Evolutionary conservation across 2,113 vertebrate genomes (phyloP), one percentile per base, ranked within the genome.

Genomic region (Oreocharis arfaki): DNA sequence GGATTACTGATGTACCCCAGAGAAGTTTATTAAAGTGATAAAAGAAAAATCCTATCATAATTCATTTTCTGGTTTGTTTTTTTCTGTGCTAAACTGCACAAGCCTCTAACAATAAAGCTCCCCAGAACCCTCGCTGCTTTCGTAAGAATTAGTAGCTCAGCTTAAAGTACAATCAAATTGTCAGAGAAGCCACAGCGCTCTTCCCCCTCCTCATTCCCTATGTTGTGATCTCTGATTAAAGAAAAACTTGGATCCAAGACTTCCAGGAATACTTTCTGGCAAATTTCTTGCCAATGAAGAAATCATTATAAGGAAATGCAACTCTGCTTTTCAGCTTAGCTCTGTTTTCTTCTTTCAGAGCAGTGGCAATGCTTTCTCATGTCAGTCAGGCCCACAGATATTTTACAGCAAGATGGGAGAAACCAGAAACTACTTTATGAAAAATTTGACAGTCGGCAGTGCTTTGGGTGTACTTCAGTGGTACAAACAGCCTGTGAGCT

Each of bases 21-120:
- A 96, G 93, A 95, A 96, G 81, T 89, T 95, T 92, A 79, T 79
- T 88, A 53, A 81, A 93, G 76, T 68, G 86, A 93, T 95, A 95
- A 96, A 97, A 95, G 83, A 90, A 94, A 86, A 96, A 84, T 52
- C 78, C 65, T 56, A 77, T 76, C 76, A 88, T 67, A 85, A 96
- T 92, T 96, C 7, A 71, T 92, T 94, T 93, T 83, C n/a, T 87
- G 7, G 7, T 61, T 75, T 86, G 47, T 39, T 75, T 79, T 73
- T 81, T 74, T 20, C n/a, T 46, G 35, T 86, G 71, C 46, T 82
- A 60, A 80, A 47, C 56, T 84, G 50, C 16, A 5, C 6, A 21
- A 79, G 16, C 30, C 53, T 87, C 59, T 86, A 93, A 97, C 60
- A 94, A 79, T 49, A 50, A 89, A 77, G 22, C 56, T 75, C 71